These are phyloP conservation scores for Schlechtendalia chinensis DNA, from an alignment of 1,140 invertebrate species.

Conservation along the genomic window DNA sequence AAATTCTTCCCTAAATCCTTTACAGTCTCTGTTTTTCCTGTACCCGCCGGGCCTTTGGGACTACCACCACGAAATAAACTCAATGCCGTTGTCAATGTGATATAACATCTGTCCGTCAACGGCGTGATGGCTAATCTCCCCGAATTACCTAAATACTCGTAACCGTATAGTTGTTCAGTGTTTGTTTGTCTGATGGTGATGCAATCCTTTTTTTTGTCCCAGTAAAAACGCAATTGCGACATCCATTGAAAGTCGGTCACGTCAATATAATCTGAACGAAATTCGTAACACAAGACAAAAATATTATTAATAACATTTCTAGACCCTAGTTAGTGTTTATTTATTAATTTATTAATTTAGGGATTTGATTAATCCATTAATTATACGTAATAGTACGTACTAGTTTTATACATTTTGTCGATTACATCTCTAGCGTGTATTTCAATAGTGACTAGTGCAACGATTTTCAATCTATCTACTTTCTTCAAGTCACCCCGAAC, in stretches of 20 bases:
- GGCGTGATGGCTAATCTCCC: slow-evolving; percentile 79
- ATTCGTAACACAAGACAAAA: not conserved
- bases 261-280: slow-evolving; percentile 62
- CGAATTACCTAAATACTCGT: slow-evolving; percentile 89
- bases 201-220: slow-evolving; percentile 60
- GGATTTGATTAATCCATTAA: not conserved
- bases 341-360: too few relatives aligned
- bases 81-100: slow-evolving; percentile 81
- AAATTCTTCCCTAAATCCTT: slow-evolving; percentile 94
- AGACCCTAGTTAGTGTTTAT: too few relatives aligned
- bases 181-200: slow-evolving; percentile 84
- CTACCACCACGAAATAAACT: slow-evolving; percentile 82
- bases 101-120: slow-evolving; percentile 81
- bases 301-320: too few relatives aligned
- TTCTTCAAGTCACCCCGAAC: not conserved
- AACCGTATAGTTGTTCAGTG: slow-evolving; percentile 78
- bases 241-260: slow-evolving; percentile 32
- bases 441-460: slow-evolving; percentile 80
- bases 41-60: slow-evolving; percentile 61
- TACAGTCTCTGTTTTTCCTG: slow-evolving; percentile 90
- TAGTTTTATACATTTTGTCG: slow-evolving; percentile 71
- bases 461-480: slow-evolving; percentile 53
- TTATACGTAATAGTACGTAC: not conserved
- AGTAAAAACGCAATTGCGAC: slow-evolving; percentile 44
- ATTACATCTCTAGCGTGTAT: slow-evolving; percentile 86